Evolutionary conservation across 2,888 invertebrate genomes (phyloP), one percentile per base, ranked within the genome.

Genomic region (Tachystola acroxantha): DNA sequence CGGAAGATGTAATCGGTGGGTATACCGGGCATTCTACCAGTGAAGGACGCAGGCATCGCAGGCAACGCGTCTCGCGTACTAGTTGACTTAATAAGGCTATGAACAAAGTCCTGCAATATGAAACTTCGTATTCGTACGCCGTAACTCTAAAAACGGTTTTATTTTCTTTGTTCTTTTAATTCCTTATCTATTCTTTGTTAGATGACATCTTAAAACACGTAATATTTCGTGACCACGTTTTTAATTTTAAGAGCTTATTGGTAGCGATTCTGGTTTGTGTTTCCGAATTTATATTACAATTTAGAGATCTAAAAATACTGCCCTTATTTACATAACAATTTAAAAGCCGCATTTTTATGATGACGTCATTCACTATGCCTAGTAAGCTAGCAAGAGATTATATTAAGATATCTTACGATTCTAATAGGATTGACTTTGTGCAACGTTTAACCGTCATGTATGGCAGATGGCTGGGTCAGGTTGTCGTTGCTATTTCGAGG

Each of bases 11-110:
- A 64, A 67, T 64, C 53, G 56, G 58, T 59, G 56, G 57, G 61
- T 60, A 60, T 48, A 46, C 39, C 14, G 51, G 59, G 60, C 53
- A 64, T 68, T 71, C 69, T 61, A 65, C 63, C 53, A 48, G 49
- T 69, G 72, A 80, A 80, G 79, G 80, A 72, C 77, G 57, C 50
- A 48, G 40, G 31, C 45, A 31, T 81, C 79, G 76, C 74, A 64
- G 40, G 31, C 45, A 31, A 81, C 79, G 76, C 74, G 64, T 44
- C 45, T 47, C 48, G 84, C 75, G 49, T 84, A 75, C 72, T 74
- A 82, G 74, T 62, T 42, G 49, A 39, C 40, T 43, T 56, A 56
- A 57, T 58, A 48, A 55, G 45, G 40, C 41, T 41, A 32, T 42
- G 30, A 52, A 48, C 52, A 47, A 41, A 40, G 41, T 42, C 51